phyloP scores from a whole-genome alignment of 2,888 invertebrate genomes.

The Gastrophysa polygoni region DNA sequence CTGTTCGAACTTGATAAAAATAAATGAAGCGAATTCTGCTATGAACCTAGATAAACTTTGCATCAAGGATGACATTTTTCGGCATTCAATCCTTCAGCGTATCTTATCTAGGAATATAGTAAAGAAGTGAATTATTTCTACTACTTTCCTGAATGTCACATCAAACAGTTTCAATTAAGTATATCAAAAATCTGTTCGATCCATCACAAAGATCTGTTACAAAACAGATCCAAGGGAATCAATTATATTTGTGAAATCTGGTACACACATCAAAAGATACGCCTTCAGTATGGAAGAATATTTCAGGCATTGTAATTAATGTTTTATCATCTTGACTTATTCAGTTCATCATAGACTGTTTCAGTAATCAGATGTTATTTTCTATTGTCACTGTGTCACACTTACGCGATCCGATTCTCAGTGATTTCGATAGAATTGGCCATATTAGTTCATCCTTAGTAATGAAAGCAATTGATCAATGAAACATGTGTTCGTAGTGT shows the following conservation, averaged over 20 bases:
- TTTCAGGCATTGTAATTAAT: constrained; percentile 7
- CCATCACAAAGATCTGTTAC: neutral
- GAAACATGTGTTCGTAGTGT: constrained; percentile 12
- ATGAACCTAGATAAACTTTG: too few species aligned
- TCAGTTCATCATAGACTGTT: constrained; percentile 20
- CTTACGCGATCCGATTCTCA: constrained; percentile 3
- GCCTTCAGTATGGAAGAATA: constrained; percentile 12
- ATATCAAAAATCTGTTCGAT: neutral
- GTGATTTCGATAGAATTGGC: neutral
- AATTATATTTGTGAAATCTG: too few species aligned
- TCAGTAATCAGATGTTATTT: constrained; percentile 13
- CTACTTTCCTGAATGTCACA: too few species aligned
- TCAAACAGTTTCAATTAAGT: too few species aligned
- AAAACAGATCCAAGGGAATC: too few species aligned
- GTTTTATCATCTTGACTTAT: constrained; percentile 6
- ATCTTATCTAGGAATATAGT: too few species aligned
- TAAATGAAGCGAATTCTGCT: too few species aligned
- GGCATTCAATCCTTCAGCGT: too few species aligned
- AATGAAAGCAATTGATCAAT: constrained; percentile 6
- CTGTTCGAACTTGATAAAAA: too few species aligned
- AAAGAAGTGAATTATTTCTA: too few species aligned
- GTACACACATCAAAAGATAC: neutral
- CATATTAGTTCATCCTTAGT: constrained; percentile 9
- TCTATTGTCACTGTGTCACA: constrained; percentile 10
- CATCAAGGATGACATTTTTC: too few species aligned